Evolutionary conservation across 2,797 vertebrate species (phyloP), one percentile per base, ranked within the genome.

Genomic region (Pipistrellus kuhlii): DNA sequence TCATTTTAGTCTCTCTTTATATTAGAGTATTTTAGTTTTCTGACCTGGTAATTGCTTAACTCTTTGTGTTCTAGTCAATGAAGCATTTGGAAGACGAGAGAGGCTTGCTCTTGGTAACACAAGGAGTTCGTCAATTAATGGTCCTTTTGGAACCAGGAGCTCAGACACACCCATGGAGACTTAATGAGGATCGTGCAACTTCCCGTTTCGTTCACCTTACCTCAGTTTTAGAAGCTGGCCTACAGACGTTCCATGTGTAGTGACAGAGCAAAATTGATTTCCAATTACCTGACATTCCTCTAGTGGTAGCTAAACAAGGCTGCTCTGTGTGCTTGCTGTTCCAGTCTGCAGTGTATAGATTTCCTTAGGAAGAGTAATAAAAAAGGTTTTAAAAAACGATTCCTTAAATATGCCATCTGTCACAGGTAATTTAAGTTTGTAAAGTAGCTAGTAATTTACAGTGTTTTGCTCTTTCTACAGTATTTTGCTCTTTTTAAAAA

Each of bases 51-150:
- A 2, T 27, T 83, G 57, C 94, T 59, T 68, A 82, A 78, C 83
- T 23, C 0, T 69, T 95, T 96, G 69, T 71, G 53, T 98, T 98
- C 46, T 92, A 99, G 99, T 99, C 97, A 97, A 98, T 1, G 98
- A 99, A 97, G 99, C 98, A 48, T 99, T 99, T 92, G 99, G 99
- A 80, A 98, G 97, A 85, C 98, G 99, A 95, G 98, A 99, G 97
- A 98, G 98, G 32, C 97, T 99, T 69, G 97, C 99, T 91, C 96
- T 98, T 35, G 97, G 98, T 83, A 96, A 94, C 0, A 85, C 97
- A 35, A 96, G 98, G 30, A 98, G 73, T 85, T 97, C 98, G 0
- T 92, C 57, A 10, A 57, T 97, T 25, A 94, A 72, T 41, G 98
- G 93, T 90, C 97, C 97, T 38, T 25, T 4, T 0, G 96, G 98